Base-by-base conservation (phyloP, 2,888 invertebrate genomes). In the Cryptocheilus praepositus region DNA sequence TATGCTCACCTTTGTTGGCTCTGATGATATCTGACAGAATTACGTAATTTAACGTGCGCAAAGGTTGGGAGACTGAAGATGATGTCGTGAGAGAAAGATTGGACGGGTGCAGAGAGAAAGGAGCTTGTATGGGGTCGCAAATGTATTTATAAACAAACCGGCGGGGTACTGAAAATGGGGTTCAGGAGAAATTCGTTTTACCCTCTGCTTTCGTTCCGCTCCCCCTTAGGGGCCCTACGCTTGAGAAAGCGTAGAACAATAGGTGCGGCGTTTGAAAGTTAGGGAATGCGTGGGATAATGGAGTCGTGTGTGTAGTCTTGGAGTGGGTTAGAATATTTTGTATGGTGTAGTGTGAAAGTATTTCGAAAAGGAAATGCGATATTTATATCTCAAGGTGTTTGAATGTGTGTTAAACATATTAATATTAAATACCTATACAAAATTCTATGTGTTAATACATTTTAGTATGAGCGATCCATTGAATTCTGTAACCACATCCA, bases 41-140 rank as follows among this genome's bases (percentile, higher is more conserved):
- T 83, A 84, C 84, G 84, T 83, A 80, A 79, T 77, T 73, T 75
- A 78, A 81, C 80, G 79, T 75, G 65, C 53, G 25, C 36, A 8
- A 71, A 74, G 71, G 62, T 61, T 68, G 69, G n/a, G 62, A 49
- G 16, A 13, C 49, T 49, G 5, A 5, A 64, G 25, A 54, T 83
- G 84, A 84, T 83, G 85, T 84, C 83, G 80, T 61, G 59, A 19
- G 57, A 55, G 36, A 45, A 64, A 18, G 44, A 16, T 21, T 8
- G 3, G 11, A 44, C 45, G 44, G 57, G 49, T 60, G 70, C 63
- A 16, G 18, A 19, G 58, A 45, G 28, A 55, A 55, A 61, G 61
- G 60, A 28, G 21, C 49, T 3, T 43, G 36, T 46, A 22, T 61
- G 54, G 59, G 49, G 54, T 65, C 44, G 58, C 56, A 44, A 46